phyloP scores from a whole-genome alignment of 2,797 vertebrate genomes.

The Cyprinella venusta region DNA sequence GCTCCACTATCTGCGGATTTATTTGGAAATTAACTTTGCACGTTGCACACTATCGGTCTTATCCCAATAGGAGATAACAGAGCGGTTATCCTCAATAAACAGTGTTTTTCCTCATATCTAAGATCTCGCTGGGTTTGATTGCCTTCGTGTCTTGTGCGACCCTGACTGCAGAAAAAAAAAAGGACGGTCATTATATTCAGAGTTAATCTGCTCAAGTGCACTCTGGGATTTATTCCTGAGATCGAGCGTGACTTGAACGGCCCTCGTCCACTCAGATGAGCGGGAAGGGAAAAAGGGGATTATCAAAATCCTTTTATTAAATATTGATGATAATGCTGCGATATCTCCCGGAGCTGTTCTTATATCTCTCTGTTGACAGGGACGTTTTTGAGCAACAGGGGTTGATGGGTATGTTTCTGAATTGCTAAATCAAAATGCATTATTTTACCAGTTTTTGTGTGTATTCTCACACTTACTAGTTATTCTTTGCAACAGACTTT shows the following conservation, averaged over 20 bases:
- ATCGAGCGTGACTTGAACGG: conserved; percentile 34
- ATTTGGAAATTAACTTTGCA: conserved; percentile 2
- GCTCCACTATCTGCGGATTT: not conserved
- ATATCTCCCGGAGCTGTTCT: conserved; percentile 40
- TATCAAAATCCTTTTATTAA: conserved; percentile 63
- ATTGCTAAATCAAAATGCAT: not conserved
- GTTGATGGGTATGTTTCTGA: conserved; percentile 3
- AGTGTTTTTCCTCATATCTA: not conserved
- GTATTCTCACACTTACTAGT: not conserved
- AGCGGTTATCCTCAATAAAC: conserved; percentile 9
- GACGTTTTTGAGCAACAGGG: conserved; percentile 15
- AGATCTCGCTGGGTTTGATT: not conserved
- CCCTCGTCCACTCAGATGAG: conserved; percentile 36
- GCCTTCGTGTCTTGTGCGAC: not conserved
- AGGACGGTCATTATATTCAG: conserved; percentile 26
- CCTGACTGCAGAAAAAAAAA: conserved; percentile 18
- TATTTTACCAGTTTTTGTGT: not conserved
- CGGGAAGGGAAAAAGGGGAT: conserved; percentile 43
- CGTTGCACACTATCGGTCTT: not conserved
- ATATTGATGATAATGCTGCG: conserved; percentile 61
- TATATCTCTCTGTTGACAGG: conserved; percentile 47
- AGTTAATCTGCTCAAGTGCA: conserved; percentile 46
- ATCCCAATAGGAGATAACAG: not conserved
- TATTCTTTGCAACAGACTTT: not conserved
- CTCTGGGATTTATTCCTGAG: conserved; percentile 47